Conservation (phyloP, 2,797 vertebrate genomes). For the Gorsachius magnificus region DNA sequence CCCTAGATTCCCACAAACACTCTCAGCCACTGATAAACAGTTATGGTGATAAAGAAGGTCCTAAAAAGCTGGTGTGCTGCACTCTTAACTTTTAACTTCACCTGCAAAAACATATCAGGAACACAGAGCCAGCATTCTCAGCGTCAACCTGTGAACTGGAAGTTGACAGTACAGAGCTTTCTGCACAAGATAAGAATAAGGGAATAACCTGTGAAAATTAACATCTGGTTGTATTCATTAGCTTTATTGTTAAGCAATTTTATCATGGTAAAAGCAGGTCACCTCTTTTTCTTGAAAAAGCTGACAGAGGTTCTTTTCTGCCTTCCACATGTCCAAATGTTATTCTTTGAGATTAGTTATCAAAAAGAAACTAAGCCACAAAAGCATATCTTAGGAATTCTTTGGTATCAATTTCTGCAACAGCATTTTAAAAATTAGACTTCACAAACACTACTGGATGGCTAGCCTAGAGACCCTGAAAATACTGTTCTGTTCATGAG, state of each 20-base stretch:
- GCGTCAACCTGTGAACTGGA: neutral
- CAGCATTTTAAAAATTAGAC: neutral
- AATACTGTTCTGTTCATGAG: neutral
- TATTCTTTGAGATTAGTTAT: slow-evolving; percentile 17
- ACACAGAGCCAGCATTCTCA: neutral
- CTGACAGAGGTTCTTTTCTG: neutral
- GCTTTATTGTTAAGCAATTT: neutral
- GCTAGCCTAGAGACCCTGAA: neutral
- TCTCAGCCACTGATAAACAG: neutral
- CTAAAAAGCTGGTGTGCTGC: neutral
- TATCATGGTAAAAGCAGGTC: neutral
- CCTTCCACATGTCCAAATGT: neutral
- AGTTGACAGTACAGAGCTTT: neutral
- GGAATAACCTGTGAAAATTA: neutral
- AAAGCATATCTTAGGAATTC: neutral
- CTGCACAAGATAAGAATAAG: neutral
- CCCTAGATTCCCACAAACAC: neutral
- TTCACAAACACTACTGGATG: neutral
- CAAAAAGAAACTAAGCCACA: slow-evolving; percentile 17
- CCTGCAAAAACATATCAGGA: neutral
- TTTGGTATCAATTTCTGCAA: neutral
- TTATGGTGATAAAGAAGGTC: neutral
- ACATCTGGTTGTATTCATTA: neutral
- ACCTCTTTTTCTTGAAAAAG: neutral
- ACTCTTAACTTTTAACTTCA: neutral